These are phyloP conservation scores for Ectobius pallidus DNA, from an alignment of 2,888 invertebrate genomes.

Conservation along the genomic window DNA sequence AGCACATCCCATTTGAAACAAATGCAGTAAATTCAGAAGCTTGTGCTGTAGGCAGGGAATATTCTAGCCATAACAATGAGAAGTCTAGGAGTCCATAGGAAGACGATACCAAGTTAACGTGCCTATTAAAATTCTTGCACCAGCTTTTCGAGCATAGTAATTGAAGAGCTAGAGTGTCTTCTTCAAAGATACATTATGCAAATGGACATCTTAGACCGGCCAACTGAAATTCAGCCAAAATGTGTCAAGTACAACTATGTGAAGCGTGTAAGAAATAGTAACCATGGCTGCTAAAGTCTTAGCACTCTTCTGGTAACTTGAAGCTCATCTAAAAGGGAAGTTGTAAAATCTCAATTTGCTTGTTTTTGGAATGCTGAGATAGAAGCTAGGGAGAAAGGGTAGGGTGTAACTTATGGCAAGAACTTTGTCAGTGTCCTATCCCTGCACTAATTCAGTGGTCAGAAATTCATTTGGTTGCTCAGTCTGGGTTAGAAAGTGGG, in stretches of 20 bases:
- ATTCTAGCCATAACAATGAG: too few species aligned
- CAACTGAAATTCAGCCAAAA: background rate
- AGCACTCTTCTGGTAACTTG: background rate
- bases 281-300: background rate
- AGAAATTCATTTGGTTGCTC: background rate
- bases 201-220: background rate
- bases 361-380: background rate
- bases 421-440: background rate
- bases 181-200: conserved; percentile 4
- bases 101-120: background rate
- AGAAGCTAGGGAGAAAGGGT: background rate
- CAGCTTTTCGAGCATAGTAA: background rate
- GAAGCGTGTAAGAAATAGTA: background rate
- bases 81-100: too few species aligned
- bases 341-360: background rate
- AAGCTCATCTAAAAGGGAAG: background rate
- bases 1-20: too few species aligned
- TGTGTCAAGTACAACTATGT: background rate
- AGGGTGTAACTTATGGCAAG: background rate
- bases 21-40: too few species aligned
- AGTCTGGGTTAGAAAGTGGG: too few species aligned
- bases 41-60: too few species aligned
- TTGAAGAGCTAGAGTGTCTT: background rate
- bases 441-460: background rate
- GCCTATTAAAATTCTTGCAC: background rate